Evolutionary conservation across 2,888 invertebrate genomes (phyloP), one percentile per base, ranked within the genome.

Genomic region (Agriotes lineatus): DNA sequence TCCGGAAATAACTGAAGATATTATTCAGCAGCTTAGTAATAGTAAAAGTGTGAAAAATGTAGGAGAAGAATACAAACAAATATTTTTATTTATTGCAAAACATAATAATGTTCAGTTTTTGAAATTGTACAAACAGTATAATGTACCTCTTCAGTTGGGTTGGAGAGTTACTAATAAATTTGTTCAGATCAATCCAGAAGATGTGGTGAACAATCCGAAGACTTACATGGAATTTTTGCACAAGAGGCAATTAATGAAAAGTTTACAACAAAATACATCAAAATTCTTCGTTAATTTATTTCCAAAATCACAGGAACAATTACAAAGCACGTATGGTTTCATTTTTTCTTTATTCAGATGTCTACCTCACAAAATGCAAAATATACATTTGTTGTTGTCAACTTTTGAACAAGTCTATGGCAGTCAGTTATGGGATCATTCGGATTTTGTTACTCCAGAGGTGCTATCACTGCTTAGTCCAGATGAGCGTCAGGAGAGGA

Each of bases 81-180:
- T 72, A 25, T 61, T 61, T 59, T 12, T 10, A 10, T 25, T 52
- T 20, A 10, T 66, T 12, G 22, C 35, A 14, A 44, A 62, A 37
- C n/a, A 16, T 10, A 20, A 70, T 30, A 12, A 22, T 9, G 9
- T 18, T 5, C 39, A 70, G 19, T 72, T 70, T 56, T 50, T 37
- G 30, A 68, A 68, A 14, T 61, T 72, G 18, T 33, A 25, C 14
- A 37, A 66, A 22, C 52, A 61, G 22, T 67, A 65, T 45, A 52
- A 57, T 1, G n/a, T 48, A 10, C n/a, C 14, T n/a, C 12, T 52
- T 9, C 18, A 37, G 1, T 42, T 69, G 39, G 70, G 72, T 6
- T 42, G 45, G 12, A 58, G 60, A 18, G 16, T 54, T 2, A 67
- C 66, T 12, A 37, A 61, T 33, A 68, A 66, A 59, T 20, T 70